Evolutionary conservation across 2,797 vertebrate species (phyloP), one percentile per base, ranked within the genome.

Genomic region (Buphagus erythrorhynchus): DNA sequence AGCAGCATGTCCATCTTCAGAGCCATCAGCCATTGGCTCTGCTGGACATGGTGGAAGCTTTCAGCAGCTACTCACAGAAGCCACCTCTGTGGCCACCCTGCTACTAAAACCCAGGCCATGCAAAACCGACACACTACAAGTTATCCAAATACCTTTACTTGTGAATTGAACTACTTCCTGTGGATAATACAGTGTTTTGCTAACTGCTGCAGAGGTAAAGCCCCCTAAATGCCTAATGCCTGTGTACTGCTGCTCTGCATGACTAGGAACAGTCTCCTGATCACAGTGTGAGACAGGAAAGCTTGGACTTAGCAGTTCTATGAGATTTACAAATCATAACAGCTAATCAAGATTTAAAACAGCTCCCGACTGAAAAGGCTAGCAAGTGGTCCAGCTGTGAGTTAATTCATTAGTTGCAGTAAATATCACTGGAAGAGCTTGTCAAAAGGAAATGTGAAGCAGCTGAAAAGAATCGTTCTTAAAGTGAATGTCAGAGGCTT

Each of bases 331-430:
- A 80, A 87, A 86, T 87, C 79, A 72, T 79, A 88, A n/a, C 52
- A 75, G 15, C 61, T 59, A 88, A 79, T 93, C 71, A 54, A 83
- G 65, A 58, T 85, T 90, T 85, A 85, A 87, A 91, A 28, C 29
- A 54, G 45, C 3, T 6, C 63, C 54, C n/a, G 62, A 35, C 10
- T 82, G 54, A 85, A 94, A 81, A 92, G 55, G n/a, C 43, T 45
- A 59, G 75, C 51, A 57, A 88, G 85, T 42, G 67, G 33, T 79
- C 89, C 87, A 91, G 76, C 93, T 49, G 14, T 49, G 66, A 84
- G 66, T 86, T 91, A 95, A 90, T 96, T 94, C 79, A 63, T 81
- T 91, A 75, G 68, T 5, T 86, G 86, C 65, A 80, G 91, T 86
- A 78, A 95, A 93, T 91, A 88, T 57, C 15, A 2, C 63, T 86